phyloP scores from a whole-genome alignment of 2,888 invertebrate genomes.

The Eupithecia insigniata region DNA sequence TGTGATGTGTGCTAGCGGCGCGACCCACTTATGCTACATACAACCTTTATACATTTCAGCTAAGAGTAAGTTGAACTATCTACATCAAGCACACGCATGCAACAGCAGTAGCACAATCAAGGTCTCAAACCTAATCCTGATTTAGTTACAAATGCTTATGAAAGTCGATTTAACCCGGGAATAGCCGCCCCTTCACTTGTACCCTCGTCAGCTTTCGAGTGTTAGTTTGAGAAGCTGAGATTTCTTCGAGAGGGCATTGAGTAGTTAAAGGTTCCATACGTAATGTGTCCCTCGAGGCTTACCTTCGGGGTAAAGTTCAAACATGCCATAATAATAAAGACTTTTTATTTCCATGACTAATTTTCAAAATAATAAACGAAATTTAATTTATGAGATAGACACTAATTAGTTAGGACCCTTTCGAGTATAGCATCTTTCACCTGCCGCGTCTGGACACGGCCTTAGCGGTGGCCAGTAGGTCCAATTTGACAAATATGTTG shows the following conservation, averaged over 20 bases:
- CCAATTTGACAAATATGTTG: no score
- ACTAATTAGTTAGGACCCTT: no score
- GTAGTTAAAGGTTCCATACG: background rate
- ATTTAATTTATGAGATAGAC: no score
- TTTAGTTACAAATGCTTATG: background rate
- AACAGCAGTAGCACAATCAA: background rate
- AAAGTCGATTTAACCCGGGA: background rate
- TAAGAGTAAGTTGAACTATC: background rate
- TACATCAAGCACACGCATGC: background rate
- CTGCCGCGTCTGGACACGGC: no score
- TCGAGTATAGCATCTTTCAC: no score
- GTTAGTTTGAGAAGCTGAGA: slow-evolving; percentile 4
- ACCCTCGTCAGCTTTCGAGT: slow-evolving; percentile 5
- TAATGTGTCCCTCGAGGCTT: background rate
- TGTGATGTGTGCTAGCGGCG: background rate
- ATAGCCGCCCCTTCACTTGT: background rate
- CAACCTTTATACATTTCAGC: background rate
- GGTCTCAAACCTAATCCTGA: background rate
- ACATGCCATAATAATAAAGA: no score
- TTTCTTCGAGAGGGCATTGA: background rate
- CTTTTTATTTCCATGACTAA: no score
- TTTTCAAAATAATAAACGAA: no score
- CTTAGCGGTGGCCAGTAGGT: no score
- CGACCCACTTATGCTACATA: background rate
- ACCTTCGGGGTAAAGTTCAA: background rate